phyloP scores from a whole-genome alignment of 1,140 invertebrate genomes.

The Achatina immaculata region DNA sequence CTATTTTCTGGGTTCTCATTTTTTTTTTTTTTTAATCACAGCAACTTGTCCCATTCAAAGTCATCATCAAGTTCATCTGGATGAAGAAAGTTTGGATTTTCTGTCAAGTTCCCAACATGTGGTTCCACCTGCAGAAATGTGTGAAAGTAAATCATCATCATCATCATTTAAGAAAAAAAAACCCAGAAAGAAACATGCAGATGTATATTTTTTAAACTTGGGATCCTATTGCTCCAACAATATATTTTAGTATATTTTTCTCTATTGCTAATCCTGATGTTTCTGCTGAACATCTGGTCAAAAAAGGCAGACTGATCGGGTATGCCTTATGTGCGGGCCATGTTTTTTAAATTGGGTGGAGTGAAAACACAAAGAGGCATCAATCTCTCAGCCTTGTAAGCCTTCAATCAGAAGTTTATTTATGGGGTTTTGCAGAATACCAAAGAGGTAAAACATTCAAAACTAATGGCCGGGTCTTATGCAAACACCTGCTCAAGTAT shows the following conservation, averaged over 20 bases:
- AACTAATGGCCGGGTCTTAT: too few relatives aligned
- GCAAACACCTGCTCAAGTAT: too few relatives aligned
- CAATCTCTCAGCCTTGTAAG: too few relatives aligned
- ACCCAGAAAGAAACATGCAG: not conserved
- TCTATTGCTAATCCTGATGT: not conserved
- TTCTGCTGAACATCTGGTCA: not conserved
- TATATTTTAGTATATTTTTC: not conserved
- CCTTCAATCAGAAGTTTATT: too few relatives aligned
- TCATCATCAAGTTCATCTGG: constrained; percentile 57
- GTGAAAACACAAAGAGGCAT: too few relatives aligned
- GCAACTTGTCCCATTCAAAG: constrained; percentile 60
- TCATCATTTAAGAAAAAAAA: not conserved
- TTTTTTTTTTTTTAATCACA: too few relatives aligned
- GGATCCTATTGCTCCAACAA: not conserved
- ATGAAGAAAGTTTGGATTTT: constrained; percentile 39
- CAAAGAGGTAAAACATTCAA: too few relatives aligned
- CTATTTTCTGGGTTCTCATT: too few relatives aligned
- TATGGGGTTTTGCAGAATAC: too few relatives aligned
- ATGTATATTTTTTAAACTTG: not conserved
- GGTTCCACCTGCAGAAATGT: constrained; percentile 26
- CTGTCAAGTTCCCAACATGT: not conserved
- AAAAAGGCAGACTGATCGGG: too few relatives aligned
- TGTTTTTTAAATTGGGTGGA: too few relatives aligned
- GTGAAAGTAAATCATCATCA: constrained; percentile 10
- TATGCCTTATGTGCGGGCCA: too few relatives aligned